A percentile compares a stretch with the other conserved stretches of the same genome.
Conservation (phyloP, 2,888 invertebrate species). For the Emesis russula region DNA sequence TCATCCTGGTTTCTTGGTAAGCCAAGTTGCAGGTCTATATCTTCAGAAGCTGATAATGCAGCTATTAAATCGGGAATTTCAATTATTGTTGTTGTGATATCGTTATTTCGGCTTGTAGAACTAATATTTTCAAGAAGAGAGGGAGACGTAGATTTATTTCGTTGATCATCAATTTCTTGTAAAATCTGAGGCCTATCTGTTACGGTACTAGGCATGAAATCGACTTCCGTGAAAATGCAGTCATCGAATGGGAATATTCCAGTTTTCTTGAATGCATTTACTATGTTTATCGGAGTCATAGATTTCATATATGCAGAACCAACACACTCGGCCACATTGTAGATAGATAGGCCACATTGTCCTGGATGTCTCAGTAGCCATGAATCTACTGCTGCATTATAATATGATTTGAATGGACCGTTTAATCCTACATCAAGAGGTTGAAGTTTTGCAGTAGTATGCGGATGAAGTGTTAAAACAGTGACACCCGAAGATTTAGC, state of each 20-base stretch:
- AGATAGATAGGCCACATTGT: slow-evolving; percentile 10
- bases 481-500: slow-evolving; percentile 67
- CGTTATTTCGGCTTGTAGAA: too few relatives aligned
- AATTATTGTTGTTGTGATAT: too few relatives aligned
- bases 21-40: too few relatives aligned
- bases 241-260: slow-evolving; percentile 30
- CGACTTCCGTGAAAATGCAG: slow-evolving; percentile 18
- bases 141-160: too few relatives aligned
- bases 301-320: slow-evolving; percentile 66
- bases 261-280: slow-evolving; percentile 11
- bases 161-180: too few relatives aligned
- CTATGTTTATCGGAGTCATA: slow-evolving; percentile 52
- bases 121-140: too few relatives aligned
- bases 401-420: slow-evolving; percentile 69
- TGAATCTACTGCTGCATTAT: slow-evolving; percentile 69
- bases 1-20: too few relatives aligned
- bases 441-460: slow-evolving; percentile 79
- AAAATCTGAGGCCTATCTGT: slow-evolving; percentile 6
- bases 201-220: slow-evolving; percentile 35
- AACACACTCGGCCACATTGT: slow-evolving; percentile 35
- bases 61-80: too few relatives aligned
- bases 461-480: slow-evolving; percentile 67
- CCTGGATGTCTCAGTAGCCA: slow-evolving; percentile 51
- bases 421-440: slow-evolving; percentile 80
- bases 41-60: too few relatives aligned